Evolutionary conservation across 2,888 invertebrate genomes (phyloP).

Genomic region (Papilio gigon): DNA sequence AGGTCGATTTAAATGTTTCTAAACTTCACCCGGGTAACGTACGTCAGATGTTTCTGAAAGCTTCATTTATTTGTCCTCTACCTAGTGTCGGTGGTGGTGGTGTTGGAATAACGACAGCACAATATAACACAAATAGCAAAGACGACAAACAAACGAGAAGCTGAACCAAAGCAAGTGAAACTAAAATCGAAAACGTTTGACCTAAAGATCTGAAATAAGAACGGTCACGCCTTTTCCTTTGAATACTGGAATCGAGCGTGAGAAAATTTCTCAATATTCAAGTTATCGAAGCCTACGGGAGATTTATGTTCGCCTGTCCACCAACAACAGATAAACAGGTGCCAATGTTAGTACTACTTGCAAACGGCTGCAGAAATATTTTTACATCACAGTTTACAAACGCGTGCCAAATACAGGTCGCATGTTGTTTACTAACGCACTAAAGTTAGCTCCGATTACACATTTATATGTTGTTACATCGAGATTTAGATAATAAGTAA

Average conservation of each 20-base stretch:
- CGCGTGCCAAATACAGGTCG: slow-evolving; percentile 19
- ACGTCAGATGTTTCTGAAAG: background rate
- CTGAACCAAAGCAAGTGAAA: slow-evolving; percentile 10
- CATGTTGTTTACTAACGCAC: slow-evolving; percentile 13
- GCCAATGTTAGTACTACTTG: slow-evolving; percentile 11
- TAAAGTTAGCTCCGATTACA: slow-evolving; percentile 2
- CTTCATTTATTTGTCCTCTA: background rate
- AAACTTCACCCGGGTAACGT: no score
- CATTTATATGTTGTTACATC: background rate
- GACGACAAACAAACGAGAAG: slow-evolving; percentile 15
- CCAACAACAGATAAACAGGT: slow-evolving; percentile 19
- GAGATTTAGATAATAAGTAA: background rate
- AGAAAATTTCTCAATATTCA: slow-evolving; percentile 20
- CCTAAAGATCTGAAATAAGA: slow-evolving; percentile 23
- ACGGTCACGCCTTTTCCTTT: slow-evolving; percentile 23
- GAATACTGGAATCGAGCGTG: slow-evolving; percentile 21
- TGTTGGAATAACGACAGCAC: background rate
- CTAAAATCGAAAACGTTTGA: slow-evolving; percentile 22
- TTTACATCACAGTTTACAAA: slow-evolving; percentile 2
- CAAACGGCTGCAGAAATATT: background rate
- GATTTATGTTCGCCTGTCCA: slow-evolving; percentile 13
- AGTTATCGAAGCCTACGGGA: slow-evolving; percentile 8
- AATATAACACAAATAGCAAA: background rate
- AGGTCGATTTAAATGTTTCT: no score
- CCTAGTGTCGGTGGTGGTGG: no score